phyloP scores from a whole-genome alignment of 1,140 invertebrate species.

The Oncopodura yosiiana region DNA sequence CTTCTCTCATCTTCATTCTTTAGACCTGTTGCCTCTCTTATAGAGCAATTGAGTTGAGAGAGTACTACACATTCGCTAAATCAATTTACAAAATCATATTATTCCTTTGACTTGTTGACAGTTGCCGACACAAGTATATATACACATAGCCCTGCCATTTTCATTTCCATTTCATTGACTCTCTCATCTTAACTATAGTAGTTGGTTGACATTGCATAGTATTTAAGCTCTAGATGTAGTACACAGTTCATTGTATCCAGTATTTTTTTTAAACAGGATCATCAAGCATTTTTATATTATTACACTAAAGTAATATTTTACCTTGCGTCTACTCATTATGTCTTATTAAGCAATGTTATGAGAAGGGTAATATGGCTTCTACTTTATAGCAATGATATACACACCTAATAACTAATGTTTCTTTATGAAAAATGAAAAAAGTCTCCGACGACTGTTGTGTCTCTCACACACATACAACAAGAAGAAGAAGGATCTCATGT shows the following conservation, averaged over 20 bases:
- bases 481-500: too few species aligned
- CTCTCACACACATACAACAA: too few species aligned
- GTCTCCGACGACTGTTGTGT: too few species aligned
- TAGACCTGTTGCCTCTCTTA: background rate
- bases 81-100: slow-evolving; percentile 6
- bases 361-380: too few species aligned
- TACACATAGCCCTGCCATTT: background rate
- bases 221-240: background rate
- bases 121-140: background rate
- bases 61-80: slow-evolving; percentile 8
- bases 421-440: too few species aligned
- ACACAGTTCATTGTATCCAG: background rate
- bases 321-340: too few species aligned
- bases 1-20: background rate
- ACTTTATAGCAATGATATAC: too few species aligned
- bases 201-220: background rate
- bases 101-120: background rate
- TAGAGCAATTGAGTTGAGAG: background rate
- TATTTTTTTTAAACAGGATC: too few species aligned
- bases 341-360: too few species aligned
- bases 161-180: background rate
- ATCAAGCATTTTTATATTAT: too few species aligned
- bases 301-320: too few species aligned
- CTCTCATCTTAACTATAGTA: background rate
- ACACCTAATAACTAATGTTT: too few species aligned